These are phyloP conservation scores for Lycia hirtaria DNA, from an alignment of 2,888 invertebrate species.

Conservation along the genomic window DNA sequence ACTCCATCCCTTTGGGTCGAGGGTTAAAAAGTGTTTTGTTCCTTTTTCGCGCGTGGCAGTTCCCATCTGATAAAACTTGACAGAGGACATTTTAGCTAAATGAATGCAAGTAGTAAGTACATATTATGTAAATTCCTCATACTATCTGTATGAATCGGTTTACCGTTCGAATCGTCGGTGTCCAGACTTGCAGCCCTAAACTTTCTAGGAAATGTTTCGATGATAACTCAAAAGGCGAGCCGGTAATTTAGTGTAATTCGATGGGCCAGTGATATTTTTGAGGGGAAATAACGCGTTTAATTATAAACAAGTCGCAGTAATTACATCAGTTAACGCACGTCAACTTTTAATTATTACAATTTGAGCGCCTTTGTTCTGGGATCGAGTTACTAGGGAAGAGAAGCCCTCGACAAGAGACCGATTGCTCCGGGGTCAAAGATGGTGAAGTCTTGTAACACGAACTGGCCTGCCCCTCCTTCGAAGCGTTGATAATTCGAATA, in stretches of 20 bases:
- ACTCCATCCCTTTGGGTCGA: no score
- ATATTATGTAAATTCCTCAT: no score
- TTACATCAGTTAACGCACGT: conserved; percentile 62
- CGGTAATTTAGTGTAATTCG: conserved; percentile 71
- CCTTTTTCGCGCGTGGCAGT: no score
- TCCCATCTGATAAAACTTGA: no score
- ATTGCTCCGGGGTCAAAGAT: conserved; percentile 8
- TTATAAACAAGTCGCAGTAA: conserved; percentile 62
- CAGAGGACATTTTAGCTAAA: no score
- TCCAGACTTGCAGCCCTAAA: no score
- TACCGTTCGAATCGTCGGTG: no score
- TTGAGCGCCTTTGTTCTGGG: conserved; percentile 50
- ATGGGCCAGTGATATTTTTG: conserved; percentile 49
- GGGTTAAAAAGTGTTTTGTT: no score
- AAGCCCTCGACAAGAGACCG: neutral
- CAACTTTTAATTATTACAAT: conserved; percentile 66
- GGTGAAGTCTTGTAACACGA: neutral
- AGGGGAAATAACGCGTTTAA: conserved; percentile 67
- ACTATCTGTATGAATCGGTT: no score
- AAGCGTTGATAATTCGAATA: neutral
- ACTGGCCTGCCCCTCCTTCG: neutral
- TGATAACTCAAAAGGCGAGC: conserved; percentile 58
- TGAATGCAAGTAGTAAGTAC: no score
- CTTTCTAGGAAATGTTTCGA: conserved; percentile 41
- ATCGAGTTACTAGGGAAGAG: conserved; percentile 40